Conservation (phyloP, 1,140 invertebrate species). For the Papilio polyxenes region DNA sequence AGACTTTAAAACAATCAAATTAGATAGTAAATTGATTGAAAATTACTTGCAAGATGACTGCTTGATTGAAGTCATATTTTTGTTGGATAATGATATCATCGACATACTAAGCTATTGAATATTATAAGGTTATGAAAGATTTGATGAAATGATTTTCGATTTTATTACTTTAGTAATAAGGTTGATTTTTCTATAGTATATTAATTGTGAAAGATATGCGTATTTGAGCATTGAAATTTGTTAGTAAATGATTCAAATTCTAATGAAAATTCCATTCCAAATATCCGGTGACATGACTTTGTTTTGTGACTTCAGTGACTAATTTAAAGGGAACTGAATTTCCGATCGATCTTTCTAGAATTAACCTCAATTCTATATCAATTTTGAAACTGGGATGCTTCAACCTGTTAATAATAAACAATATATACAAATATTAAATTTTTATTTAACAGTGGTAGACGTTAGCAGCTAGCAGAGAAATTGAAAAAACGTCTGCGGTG, state of each 20-base stretch:
- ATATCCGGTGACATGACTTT: not conserved
- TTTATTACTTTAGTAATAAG: not conserved
- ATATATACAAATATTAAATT: not conserved
- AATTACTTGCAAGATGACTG: not conserved
- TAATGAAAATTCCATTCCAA: not conserved
- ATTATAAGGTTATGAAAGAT: not conserved
- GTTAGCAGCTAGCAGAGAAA: not conserved
- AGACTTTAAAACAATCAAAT: not conserved
- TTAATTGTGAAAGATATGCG: not conserved
- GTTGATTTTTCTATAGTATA: not conserved
- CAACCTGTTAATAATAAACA: not conserved
- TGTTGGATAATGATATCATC: slow-evolving; percentile 13
- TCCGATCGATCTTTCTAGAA: not conserved
- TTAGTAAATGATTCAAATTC: slow-evolving; percentile 11
- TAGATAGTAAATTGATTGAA: too few relatives aligned
- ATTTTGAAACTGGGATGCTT: not conserved
- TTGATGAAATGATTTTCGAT: not conserved
- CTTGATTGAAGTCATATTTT: not conserved
- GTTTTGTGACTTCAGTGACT: not conserved
- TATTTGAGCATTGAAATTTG: not conserved
- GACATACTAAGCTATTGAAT: slow-evolving; percentile 7
- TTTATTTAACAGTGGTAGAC: too few relatives aligned
- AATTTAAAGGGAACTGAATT: not conserved
- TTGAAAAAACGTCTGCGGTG: too few relatives aligned
- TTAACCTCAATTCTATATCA: not conserved